A percentile compares a stretch with the other conserved stretches of the same genome.
These are phyloP conservation scores for Opisthograptis luteolata DNA, from an alignment of 2,888 invertebrate genomes.

Conservation along the genomic window DNA sequence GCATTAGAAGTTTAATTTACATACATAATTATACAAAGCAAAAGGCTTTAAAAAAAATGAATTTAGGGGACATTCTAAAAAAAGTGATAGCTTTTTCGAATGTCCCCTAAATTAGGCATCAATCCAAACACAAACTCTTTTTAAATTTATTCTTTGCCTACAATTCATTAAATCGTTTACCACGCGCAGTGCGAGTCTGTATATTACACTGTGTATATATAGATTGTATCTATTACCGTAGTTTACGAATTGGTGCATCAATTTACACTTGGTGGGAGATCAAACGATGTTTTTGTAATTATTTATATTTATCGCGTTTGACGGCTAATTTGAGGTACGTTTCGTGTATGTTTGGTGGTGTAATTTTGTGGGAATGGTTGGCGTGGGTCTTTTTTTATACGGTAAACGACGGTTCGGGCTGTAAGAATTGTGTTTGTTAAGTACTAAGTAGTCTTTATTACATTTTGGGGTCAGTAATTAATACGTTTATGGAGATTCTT, in stretches of 20 bases:
- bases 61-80: too few relatives aligned
- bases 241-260: slow-evolving; percentile 26
- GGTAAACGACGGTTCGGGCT: too few relatives aligned
- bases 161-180: slow-evolving; percentile 27
- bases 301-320: slow-evolving; percentile 19
- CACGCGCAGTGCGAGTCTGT: too few relatives aligned
- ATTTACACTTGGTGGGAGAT: slow-evolving; percentile 37
- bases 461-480: too few relatives aligned
- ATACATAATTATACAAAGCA: too few relatives aligned
- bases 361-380: neutral
- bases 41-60: too few relatives aligned
- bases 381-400: neutral
- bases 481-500: too few relatives aligned
- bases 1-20: too few relatives aligned
- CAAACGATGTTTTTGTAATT: slow-evolving; percentile 26
- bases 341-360: slow-evolving; percentile 1
- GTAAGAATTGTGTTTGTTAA: too few relatives aligned
- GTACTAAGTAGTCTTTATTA: too few relatives aligned
- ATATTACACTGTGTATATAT: slow-evolving; percentile 33
- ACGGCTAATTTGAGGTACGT: slow-evolving; percentile 8
- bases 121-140: neutral
- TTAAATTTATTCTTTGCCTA: slow-evolving; percentile 13
- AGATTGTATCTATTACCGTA: slow-evolving; percentile 28
- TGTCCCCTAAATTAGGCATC: neutral
- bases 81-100: neutral